Evolutionary conservation across 2,113 vertebrate genomes (phyloP), one percentile per base, ranked within the genome.

Genomic region (Fregetta grallaria): DNA sequence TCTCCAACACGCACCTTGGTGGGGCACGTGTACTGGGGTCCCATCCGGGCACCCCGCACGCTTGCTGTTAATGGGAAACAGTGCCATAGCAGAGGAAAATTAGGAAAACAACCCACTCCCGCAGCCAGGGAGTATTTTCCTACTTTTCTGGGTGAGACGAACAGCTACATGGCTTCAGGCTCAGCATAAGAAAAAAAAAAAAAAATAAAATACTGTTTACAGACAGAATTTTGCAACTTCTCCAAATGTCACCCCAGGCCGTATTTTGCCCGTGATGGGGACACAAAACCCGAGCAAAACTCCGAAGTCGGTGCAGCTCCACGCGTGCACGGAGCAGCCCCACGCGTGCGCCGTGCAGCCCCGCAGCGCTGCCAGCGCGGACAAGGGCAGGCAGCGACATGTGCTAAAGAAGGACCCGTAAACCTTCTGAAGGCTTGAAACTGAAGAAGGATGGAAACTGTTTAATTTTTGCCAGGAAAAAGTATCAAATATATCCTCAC

Each of bases 401-500:
- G 75, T 29, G 85, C 92, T 38, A 4, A 23, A 59, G 77, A 22
- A 58, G 68, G 68, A 84, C 68, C 87, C 74, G 9, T 13, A 59
- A 84, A 84, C 89, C 80, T 89, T 91, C 66, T 6, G 38, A 63
- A 50, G 73, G 34, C 68, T 81, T 71, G 89, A 91, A 97, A 97
- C 77, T 21, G n/a, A 95, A 96, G 94, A 42, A 91, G 86, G 86
- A 96, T 95, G 95, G 95, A 97, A 97, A 96, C 83, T 91, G 42
- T 9, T 87, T 32, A 22, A 44, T 75, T 89, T 94, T 55, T 96
- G 95, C 96, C 96, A 97, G 95, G 93, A 96, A 96, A 96, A 94
- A 92, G 90, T 89, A 95, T 97, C 96, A 96, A 95, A 85, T 87
- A 44, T 81, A 84, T 81, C 84, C 95, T 96, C 91, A 23, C 30